Evolutionary conservation across 2,797 vertebrate species (phyloP).

Genomic region (Scomberomorus guttatus): DNA sequence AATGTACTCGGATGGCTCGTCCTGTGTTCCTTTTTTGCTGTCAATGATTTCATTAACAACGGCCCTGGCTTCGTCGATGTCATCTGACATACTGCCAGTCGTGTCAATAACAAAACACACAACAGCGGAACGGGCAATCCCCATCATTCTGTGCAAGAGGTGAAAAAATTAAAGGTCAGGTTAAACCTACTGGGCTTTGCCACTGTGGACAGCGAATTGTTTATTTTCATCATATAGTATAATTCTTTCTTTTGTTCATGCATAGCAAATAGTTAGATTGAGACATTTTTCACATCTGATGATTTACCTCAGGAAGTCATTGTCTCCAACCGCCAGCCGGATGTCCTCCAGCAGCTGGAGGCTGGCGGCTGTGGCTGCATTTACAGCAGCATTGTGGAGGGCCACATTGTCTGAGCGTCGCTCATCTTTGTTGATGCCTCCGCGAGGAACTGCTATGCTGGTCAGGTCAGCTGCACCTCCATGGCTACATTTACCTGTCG

Average conservation of each 20-base stretch:
- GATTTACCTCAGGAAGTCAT: conserved; percentile 76
- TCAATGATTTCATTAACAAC: conserved; percentile 77
- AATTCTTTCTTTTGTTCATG: not conserved
- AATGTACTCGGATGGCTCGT: conserved; percentile 86
- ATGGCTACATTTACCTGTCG: conserved; percentile 86
- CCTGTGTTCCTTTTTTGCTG: conserved; percentile 81
- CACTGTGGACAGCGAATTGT: not conserved
- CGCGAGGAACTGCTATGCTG: conserved; percentile 64
- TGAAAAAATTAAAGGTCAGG: not conserved
- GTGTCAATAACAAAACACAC: conserved; percentile 86
- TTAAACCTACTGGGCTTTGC: not conserved
- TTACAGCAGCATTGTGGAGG: conserved; percentile 75
- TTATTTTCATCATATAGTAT: not conserved
- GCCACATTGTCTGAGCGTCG: conserved; percentile 61
- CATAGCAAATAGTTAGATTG: too few relatives aligned
- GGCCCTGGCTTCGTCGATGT: conserved; percentile 73
- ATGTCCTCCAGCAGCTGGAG: conserved; percentile 80
- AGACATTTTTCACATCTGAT: not conserved
- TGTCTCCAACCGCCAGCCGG: conserved; percentile 71
- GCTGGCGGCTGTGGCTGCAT: conserved; percentile 68
- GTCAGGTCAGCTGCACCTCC: conserved; percentile 80
- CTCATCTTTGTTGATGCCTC: conserved; percentile 85
- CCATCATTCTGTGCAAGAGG: conserved; percentile 79
- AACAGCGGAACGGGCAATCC: conserved; percentile 80
- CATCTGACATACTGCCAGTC: conserved; percentile 83